phyloP scores from a whole-genome alignment of 1,140 invertebrate species.

The Papilio xuthus region DNA sequence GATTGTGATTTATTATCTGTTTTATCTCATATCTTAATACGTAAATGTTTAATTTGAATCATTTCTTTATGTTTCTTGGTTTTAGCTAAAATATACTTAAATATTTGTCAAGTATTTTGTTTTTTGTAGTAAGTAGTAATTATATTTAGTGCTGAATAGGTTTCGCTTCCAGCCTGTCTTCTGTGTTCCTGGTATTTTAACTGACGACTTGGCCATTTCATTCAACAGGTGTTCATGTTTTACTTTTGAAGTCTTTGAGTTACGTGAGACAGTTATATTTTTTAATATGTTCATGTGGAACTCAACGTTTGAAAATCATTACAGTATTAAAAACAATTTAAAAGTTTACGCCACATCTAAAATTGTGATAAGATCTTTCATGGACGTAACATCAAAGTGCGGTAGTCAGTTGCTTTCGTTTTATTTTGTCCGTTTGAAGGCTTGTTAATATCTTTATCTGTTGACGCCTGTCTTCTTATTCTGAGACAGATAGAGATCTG shows the following conservation, averaged over 20 bases:
- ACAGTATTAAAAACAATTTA: neutral
- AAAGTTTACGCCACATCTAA: slow-evolving; percentile 26
- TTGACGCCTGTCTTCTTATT: slow-evolving; percentile 35
- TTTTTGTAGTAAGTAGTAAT: no score
- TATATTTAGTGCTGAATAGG: no score
- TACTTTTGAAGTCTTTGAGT: no score
- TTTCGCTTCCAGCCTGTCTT: no score
- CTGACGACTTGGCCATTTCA: no score
- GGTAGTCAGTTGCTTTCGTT: slow-evolving; percentile 27
- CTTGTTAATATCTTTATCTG: slow-evolving; percentile 38
- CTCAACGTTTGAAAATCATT: neutral
- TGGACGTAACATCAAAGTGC: slow-evolving; percentile 30
- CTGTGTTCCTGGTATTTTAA: no score
- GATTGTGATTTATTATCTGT: neutral
- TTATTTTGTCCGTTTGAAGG: slow-evolving; percentile 31
- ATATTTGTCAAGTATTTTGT: no score
- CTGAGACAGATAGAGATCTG: slow-evolving; percentile 34
- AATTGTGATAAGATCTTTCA: slow-evolving; percentile 21
- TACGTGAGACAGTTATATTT: no score
- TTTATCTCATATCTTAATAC: neutral
- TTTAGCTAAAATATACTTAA: neutral
- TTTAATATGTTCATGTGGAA: neutral
- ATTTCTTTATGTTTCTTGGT: neutral
- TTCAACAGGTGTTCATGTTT: no score
- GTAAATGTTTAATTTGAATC: neutral